Evolutionary conservation across 2,888 invertebrate species (phyloP).

Genomic region (Sthenelais limicola): DNA sequence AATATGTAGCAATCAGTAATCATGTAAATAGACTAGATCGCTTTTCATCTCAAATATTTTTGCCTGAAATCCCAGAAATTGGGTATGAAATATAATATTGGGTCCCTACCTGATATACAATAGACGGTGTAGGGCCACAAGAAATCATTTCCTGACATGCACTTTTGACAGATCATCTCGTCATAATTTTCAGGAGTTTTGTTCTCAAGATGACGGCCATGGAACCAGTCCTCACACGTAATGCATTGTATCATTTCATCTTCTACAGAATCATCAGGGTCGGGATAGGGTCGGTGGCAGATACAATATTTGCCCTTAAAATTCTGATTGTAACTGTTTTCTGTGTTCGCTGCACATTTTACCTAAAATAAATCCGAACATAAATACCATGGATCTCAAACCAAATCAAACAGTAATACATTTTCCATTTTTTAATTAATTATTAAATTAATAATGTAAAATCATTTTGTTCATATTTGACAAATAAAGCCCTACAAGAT

Average conservation of each 20-base stretch:
- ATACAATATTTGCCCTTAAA: constrained; percentile 93
- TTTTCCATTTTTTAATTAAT: no score
- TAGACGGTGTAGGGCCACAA: constrained; percentile 74
- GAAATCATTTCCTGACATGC: constrained; percentile 65
- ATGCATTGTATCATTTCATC: constrained; percentile 98
- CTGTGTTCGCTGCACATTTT: constrained; percentile 75
- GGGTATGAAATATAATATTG: no score
- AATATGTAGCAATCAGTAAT: no score
- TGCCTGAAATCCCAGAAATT: no score
- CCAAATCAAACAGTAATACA: no score
- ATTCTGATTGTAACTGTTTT: constrained; percentile 90
- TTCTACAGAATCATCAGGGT: constrained; percentile 82
- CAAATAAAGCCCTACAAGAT: no score
- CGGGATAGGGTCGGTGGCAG: constrained; percentile 94
- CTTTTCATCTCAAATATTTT: no score
- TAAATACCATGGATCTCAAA: no score
- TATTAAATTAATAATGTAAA: no score
- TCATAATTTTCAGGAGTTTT: constrained; percentile 54
- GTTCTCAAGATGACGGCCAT: constrained; percentile 75
- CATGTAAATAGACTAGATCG: no score
- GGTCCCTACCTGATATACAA: no score
- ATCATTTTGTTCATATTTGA: no score
- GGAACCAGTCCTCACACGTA: constrained; percentile 98
- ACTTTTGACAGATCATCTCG: constrained; percentile 67
- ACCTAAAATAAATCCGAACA: not conserved